Evolutionary conservation across 2,113 vertebrate species (phyloP).

Genomic region (Sarotherodon lohbergeri): DNA sequence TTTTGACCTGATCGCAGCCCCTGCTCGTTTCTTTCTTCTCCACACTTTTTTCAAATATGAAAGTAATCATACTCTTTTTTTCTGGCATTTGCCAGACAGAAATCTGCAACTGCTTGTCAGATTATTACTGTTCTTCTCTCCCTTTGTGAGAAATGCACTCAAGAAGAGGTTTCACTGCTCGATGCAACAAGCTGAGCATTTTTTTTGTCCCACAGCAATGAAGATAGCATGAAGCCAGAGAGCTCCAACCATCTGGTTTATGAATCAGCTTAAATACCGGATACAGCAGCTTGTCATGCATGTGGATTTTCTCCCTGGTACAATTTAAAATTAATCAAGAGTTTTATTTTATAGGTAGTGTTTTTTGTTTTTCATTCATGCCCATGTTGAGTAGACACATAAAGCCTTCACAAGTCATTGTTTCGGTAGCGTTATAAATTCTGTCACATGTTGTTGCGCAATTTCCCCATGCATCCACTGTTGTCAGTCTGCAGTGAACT

Average conservation of each 20-base stretch:
- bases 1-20: constrained; percentile 36
- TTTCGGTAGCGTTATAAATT: neutral
- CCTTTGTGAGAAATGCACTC: neutral
- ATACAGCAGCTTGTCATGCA: constrained; percentile 65
- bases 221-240: constrained; percentile 38
- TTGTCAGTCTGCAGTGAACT: neutral
- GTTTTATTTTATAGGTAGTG: constrained; percentile 17
- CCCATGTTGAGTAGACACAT: neutral
- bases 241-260: constrained; percentile 69
- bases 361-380: neutral
- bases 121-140: neutral
- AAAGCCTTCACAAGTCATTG: neutral
- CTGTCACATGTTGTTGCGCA: neutral
- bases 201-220: constrained; percentile 25
- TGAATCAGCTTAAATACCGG: constrained; percentile 70
- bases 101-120: neutral
- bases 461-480: neutral
- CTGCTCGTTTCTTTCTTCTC: neutral
- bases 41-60: constrained; percentile 28
- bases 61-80: constrained; percentile 14
- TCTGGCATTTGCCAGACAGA: neutral
- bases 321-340: constrained; percentile 61
- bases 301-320: constrained; percentile 57
- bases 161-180: neutral
- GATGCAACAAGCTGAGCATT: constrained; percentile 13